Percentiles rank a stretch among this genome's conserved stretches.
Conservation (phyloP, 2,113 vertebrate species). For the Myotis davidii region DNA sequence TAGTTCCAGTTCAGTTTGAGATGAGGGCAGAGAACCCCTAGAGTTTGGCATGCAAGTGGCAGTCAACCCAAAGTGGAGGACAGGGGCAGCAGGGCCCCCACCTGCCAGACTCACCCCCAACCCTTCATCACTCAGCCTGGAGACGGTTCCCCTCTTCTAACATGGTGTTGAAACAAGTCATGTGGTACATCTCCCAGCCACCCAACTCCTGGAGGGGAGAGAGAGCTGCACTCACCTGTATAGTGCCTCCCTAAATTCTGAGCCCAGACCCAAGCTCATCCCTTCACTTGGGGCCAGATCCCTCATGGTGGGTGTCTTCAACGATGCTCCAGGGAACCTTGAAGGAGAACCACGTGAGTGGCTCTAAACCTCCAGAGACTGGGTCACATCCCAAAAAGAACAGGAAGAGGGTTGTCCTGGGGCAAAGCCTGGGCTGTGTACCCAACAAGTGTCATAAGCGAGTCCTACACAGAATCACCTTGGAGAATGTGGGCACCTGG, state of each 20-base stretch:
- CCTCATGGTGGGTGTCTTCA: not conserved
- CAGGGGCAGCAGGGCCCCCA: not conserved
- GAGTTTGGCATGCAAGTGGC: not conserved
- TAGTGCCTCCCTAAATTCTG: rapidly evolving
- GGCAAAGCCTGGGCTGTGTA: not conserved
- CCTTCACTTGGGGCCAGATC: not conserved
- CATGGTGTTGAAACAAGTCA: too few species aligned
- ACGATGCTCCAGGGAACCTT: not conserved
- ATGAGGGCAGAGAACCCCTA: not conserved
- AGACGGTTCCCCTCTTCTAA: not conserved
- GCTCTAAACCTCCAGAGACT: not conserved
- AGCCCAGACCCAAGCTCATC: not conserved
- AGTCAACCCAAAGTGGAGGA: too few species aligned
- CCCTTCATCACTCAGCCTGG: not conserved
- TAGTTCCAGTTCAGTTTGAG: not conserved
- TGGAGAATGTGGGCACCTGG: too few species aligned
- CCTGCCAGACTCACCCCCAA: not conserved
- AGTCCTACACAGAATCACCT: not conserved
- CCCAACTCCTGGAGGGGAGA: rapidly evolving
- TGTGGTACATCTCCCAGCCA: not conserved
- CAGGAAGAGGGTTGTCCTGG: too few species aligned
- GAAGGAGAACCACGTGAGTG: rapidly evolving
- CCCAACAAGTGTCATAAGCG: rapidly evolving
- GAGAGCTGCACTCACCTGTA: rapidly evolving
- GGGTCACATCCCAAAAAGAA: not conserved